Evolutionary conservation across 1,140 invertebrate species (phyloP).

Genomic region (Onthophagus taurus): DNA sequence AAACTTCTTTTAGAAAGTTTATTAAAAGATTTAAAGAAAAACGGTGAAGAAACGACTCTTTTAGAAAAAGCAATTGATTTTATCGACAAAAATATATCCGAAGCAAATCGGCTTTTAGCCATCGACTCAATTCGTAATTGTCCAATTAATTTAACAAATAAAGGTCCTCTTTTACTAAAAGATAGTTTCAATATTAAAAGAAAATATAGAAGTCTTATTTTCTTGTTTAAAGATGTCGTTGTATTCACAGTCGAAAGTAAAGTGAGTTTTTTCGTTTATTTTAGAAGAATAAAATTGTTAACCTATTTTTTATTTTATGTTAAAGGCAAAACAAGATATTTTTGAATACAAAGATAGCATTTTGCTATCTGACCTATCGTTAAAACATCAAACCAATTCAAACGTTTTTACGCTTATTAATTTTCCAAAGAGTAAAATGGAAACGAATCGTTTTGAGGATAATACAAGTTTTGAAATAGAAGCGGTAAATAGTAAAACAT

Average conservation of each 20-base stretch:
- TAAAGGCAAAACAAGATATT: neutral
- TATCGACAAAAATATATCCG: constrained; percentile 22
- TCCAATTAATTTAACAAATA: constrained; percentile 21
- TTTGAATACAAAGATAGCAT: constrained; percentile 1
- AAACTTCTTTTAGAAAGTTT: constrained; percentile 27
- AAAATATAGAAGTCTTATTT: constrained; percentile 5
- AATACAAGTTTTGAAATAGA: neutral
- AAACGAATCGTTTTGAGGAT: too few species aligned
- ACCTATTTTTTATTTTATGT: neutral
- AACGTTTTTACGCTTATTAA: constrained; percentile 1
- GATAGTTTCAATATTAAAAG: constrained; percentile 23
- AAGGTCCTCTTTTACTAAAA: constrained; percentile 27
- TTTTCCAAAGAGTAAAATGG: constrained; percentile 1
- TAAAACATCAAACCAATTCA: neutral
- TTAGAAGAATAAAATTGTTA: neutral
- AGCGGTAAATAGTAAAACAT: too few species aligned
- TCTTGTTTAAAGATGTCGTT: constrained; percentile 2
- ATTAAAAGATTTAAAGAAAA: constrained; percentile 22
- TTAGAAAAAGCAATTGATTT: constrained; percentile 21
- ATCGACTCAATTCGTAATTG: constrained; percentile 26
- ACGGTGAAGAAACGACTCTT: neutral
- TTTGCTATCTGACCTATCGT: neutral
- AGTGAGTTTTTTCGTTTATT: neutral
- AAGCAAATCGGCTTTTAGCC: constrained; percentile 27
- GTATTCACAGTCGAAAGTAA: neutral